Percentiles rank a stretch among this genome's conserved stretches.
Conservation (phyloP, 2,888 invertebrate genomes). For the Salpingus planirostris region DNA sequence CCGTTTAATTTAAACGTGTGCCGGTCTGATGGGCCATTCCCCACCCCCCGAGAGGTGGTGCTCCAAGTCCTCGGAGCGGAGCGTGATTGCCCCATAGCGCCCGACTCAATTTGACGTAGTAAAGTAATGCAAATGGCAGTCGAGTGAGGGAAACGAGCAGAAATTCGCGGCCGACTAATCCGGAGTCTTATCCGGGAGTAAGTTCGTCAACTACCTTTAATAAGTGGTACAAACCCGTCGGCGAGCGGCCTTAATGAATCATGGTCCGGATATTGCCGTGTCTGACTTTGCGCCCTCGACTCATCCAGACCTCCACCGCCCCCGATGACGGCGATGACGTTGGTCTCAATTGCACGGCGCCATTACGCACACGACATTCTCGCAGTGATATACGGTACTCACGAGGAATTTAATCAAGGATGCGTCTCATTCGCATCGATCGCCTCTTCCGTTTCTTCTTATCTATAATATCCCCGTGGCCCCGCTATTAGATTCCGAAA, state of each 20-base stretch:
- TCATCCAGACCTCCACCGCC: constrained; percentile 8
- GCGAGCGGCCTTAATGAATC: constrained; percentile 25
- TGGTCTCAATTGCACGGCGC: constrained; percentile 18
- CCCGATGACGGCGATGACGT: too few species aligned
- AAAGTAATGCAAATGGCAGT: constrained; percentile 26
- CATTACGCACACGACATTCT: constrained; percentile 16
- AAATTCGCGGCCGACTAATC: constrained; percentile 23
- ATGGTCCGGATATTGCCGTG: constrained; percentile 29
- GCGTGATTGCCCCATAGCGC: constrained; percentile 13
- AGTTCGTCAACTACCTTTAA: constrained; percentile 24
- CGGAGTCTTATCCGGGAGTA: constrained; percentile 19
- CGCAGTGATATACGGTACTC: constrained; percentile 11
- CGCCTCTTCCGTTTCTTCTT: too few species aligned
- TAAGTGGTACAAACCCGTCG: constrained; percentile 21
- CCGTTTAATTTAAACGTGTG: constrained; percentile 12
- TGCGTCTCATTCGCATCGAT: constrained; percentile 12
- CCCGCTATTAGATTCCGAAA: constrained; percentile 9
- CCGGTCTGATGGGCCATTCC: constrained; percentile 9
- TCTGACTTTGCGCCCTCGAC: constrained; percentile 17
- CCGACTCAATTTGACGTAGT: constrained; percentile 24
- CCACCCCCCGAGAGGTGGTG: too few species aligned
- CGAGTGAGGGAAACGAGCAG: constrained; percentile 23
- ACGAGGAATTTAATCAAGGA: constrained; percentile 15
- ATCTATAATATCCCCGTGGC: constrained; percentile 12
- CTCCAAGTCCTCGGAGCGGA: constrained; percentile 6